Conservation (phyloP, 2,888 invertebrate genomes). For the Campoplex capitator region DNA sequence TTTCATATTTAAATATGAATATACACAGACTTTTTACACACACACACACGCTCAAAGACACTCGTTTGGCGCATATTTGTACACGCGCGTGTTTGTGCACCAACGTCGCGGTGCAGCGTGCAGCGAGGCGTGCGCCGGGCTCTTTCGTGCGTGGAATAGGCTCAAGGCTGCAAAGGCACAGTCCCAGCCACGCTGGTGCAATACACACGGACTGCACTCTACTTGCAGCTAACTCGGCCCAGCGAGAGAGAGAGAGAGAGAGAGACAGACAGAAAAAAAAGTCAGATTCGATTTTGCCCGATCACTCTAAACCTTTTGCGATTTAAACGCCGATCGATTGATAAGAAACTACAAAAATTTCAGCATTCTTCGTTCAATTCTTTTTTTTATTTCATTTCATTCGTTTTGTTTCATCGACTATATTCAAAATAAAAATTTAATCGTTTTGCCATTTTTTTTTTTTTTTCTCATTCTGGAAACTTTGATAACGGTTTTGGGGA, state of each 20-base stretch:
- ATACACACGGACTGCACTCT: conserved; percentile 71
- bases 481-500: too few relatives aligned
- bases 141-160: conserved; percentile 85
- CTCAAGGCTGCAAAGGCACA: conserved; percentile 82
- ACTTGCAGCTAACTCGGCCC: conserved; percentile 49
- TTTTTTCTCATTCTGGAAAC: too few relatives aligned
- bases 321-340: not conserved
- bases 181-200: conserved; percentile 74
- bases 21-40: not conserved
- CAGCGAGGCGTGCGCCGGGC: conserved; percentile 84
- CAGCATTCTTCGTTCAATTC: not conserved
- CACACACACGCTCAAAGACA: not conserved
- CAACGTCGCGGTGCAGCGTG: conserved; percentile 78
- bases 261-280: conserved; percentile 3
- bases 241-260: conserved; percentile 15
- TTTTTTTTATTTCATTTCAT: too few relatives aligned
- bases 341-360: not conserved
- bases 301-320: conserved; percentile 27
- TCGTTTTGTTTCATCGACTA: not conserved
- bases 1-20: conserved; percentile 10
- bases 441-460: too few relatives aligned
- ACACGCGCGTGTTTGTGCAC: conserved; percentile 22
- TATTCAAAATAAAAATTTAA: not conserved
- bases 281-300: conserved; percentile 27
- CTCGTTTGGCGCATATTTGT: not conserved